These are phyloP conservation scores for Centropus unirufus DNA, from an alignment of 2,113 vertebrate genomes.

Conservation along the genomic window DNA sequence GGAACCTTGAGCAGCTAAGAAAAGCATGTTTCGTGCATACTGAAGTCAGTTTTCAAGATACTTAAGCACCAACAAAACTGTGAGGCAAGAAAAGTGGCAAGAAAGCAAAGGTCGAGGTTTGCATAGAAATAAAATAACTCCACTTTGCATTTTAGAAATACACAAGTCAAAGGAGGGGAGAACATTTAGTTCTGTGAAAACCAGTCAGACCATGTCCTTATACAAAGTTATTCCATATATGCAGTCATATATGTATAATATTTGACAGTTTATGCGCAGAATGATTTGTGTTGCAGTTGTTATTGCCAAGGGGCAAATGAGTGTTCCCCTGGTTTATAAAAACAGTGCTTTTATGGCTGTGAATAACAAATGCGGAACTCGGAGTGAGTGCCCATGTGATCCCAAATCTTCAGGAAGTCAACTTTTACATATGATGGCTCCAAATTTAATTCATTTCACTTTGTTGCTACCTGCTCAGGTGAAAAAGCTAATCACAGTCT, in stretches of 20 bases:
- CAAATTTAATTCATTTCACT: not conserved
- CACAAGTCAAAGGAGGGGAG: accelerated
- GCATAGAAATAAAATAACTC: not conserved
- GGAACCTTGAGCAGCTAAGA: not conserved
- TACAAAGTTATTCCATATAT: not conserved
- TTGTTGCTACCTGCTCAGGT: not conserved
- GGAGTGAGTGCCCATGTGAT: not conserved
- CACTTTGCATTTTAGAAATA: not conserved
- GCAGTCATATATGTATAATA: not conserved
- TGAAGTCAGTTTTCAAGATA: not conserved
- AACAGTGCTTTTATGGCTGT: not conserved
- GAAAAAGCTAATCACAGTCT: not conserved
- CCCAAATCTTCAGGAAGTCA: not conserved
- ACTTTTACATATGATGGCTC: not conserved
- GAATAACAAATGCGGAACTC: not conserved
- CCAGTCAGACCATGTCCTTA: not conserved
- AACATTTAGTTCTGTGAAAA: not conserved
- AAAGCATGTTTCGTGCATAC: not conserved
- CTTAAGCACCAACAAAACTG: not conserved
- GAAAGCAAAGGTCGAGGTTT: not conserved
- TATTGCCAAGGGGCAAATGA: not conserved
- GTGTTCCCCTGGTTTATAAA: not conserved
- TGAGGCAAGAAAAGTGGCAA: not conserved
- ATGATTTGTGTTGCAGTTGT: not conserved
- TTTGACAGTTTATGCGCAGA: not conserved